phyloP scores from a whole-genome alignment of 2,113 vertebrate species.

The Cyanistes caeruleus region DNA sequence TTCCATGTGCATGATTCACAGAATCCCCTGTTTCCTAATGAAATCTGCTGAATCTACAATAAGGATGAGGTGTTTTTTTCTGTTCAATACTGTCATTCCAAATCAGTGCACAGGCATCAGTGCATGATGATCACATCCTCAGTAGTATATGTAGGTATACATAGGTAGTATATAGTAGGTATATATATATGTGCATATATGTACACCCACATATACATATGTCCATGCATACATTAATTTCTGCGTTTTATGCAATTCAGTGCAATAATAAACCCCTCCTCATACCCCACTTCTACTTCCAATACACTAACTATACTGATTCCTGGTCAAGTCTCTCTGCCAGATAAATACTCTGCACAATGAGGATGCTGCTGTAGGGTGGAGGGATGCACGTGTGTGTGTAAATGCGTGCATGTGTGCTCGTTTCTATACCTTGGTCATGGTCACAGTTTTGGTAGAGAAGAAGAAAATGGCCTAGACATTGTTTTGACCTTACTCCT shows the following conservation, averaged over 20 bases:
- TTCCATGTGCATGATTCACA: background rate
- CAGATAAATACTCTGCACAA: background rate
- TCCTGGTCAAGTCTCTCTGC: background rate
- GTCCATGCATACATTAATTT: background rate
- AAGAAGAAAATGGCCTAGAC: background rate
- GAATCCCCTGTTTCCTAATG: background rate
- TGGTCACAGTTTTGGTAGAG: background rate
- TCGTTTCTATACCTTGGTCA: fast-evolving
- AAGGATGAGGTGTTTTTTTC: background rate
- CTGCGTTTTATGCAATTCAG: background rate
- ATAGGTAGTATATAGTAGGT: no score
- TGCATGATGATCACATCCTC: background rate
- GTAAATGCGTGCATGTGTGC: fast-evolving
- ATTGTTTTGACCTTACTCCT: background rate
- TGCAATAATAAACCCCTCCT: background rate
- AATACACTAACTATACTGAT: background rate
- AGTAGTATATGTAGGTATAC: background rate
- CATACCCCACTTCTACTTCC: background rate
- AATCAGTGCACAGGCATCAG: background rate
- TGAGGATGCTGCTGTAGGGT: no score
- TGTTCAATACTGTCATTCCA: background rate
- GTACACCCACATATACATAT: background rate
- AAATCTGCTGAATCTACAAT: background rate
- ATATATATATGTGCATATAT: background rate
- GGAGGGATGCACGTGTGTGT: fast-evolving